phyloP scores from a whole-genome alignment of 2,888 invertebrate species.

The Tethea ocularis region DNA sequence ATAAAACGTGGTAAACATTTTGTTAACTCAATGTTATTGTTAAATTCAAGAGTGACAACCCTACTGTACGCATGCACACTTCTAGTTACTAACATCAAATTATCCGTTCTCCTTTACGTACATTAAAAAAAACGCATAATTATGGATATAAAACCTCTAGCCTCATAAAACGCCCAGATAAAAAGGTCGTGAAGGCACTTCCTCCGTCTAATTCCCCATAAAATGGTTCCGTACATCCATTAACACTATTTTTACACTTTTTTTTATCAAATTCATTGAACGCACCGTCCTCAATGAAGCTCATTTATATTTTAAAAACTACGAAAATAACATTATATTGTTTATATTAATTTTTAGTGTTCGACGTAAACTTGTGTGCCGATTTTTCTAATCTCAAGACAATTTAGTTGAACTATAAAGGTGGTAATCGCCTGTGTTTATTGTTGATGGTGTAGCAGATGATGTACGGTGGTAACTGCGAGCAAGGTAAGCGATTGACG shows the following conservation, averaged over 20 bases:
- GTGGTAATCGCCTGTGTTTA: constrained; percentile 49
- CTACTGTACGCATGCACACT: constrained; percentile 46
- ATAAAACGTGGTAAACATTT: neutral
- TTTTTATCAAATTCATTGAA: constrained; percentile 74
- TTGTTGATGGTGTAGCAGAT: constrained; percentile 39
- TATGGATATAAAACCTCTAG: constrained; percentile 80
- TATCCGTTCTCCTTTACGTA: constrained; percentile 63
- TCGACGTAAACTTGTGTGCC: constrained; percentile 69
- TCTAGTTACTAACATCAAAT: constrained; percentile 57
- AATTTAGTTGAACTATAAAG: constrained; percentile 52
- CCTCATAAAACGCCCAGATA: constrained; percentile 74
- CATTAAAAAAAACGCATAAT: constrained; percentile 73
- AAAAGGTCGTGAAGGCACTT: constrained; percentile 77
- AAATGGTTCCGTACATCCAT: constrained; percentile 69
- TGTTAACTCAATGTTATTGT: constrained; percentile 16
- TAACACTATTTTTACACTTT: constrained; percentile 75
- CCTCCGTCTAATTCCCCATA: constrained; percentile 69
- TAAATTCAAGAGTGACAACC: constrained; percentile 31
- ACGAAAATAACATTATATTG: constrained; percentile 72
- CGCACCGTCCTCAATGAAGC: constrained; percentile 77
- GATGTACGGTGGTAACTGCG: constrained; percentile 52
- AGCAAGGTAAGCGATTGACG: constrained; percentile 72
- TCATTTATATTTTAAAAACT: constrained; percentile 71
- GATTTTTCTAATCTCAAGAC: constrained; percentile 70
- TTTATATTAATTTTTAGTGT: constrained; percentile 76